These are phyloP conservation scores for Gephyroberyx darwinii DNA, from an alignment of 2,797 vertebrate genomes.

Conservation along the genomic window DNA sequence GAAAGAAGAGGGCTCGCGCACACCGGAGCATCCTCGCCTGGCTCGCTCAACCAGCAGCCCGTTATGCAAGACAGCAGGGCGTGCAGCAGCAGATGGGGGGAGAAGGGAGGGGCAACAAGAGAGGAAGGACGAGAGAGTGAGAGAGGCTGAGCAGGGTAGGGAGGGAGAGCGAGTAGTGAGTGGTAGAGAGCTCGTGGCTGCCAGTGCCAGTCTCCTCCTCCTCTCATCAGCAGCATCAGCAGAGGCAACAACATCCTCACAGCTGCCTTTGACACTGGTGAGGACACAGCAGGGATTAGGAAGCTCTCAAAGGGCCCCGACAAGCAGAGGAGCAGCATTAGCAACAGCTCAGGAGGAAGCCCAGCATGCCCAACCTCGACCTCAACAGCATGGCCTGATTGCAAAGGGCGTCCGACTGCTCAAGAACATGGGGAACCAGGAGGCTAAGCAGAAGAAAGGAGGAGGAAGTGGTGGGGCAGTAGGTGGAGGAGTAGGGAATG, in stretches of 20 bases:
- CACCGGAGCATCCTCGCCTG: slow-evolving; percentile 83
- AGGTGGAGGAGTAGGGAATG: slow-evolving; percentile 73
- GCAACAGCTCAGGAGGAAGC: slow-evolving; percentile 46
- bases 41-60: slow-evolving; percentile 84
- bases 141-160: slow-evolving; percentile 62
- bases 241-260: slow-evolving; percentile 75
- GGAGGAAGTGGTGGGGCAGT: slow-evolving; percentile 79
- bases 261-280: slow-evolving; percentile 67
- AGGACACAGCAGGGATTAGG: slow-evolving; percentile 64
- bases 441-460: slow-evolving; percentile 90
- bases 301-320: slow-evolving; percentile 42
- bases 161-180: slow-evolving; percentile 60
- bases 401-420: slow-evolving; percentile 74
- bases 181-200: slow-evolving; percentile 72
- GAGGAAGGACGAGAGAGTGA: slow-evolving; percentile 74
- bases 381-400: slow-evolving; percentile 85
- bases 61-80: slow-evolving; percentile 83
- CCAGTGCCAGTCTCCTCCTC: slow-evolving; percentile 79
- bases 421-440: slow-evolving; percentile 94
- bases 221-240: slow-evolving; percentile 67
- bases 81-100: slow-evolving; percentile 76
- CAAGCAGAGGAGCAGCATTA: slow-evolving; percentile 50
- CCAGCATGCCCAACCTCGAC: slow-evolving; percentile 67
- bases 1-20: slow-evolving; percentile 72
- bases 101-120: slow-evolving; percentile 78